Evolutionary conservation across 2,113 vertebrate genomes (phyloP), one percentile per base, ranked within the genome.

Genomic region (Motacilla alba): DNA sequence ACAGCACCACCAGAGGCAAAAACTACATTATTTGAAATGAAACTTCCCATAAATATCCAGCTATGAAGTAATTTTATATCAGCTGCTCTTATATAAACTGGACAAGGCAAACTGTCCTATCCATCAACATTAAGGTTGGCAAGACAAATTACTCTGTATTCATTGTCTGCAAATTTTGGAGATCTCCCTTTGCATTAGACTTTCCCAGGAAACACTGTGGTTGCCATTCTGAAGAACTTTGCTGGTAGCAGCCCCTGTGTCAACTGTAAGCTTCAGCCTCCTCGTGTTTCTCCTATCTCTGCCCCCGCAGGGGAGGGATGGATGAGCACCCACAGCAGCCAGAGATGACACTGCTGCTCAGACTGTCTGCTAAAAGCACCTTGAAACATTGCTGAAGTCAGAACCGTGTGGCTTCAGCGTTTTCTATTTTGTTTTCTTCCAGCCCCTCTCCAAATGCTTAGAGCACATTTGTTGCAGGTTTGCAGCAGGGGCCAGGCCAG

Each of bases 1-100:
- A 93, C 86, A 86, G 76, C 94, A 92, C 91, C 4, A 95, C 97
- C 94, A 96, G 22, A 69, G 96, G 98, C 97, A 97, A 96, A 95
- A 97, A 15, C 88, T 95, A 9, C 98, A 98, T 98, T 98, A 98
- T 97, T 94, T 98, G 97, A 98, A 98, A 98, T 97, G 93, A 98
- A 98, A 96, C 89, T 97, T 98, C 97, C 98, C 96, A 98, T 97
- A 98, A 98, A 98, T 98, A 98, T 97, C 97, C 93, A 98, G 93
- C 96, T 92, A 92, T 94, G 89, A 97, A 97, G 95, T 98, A 96
- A 97, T 96, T 97, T 97, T 97, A 84, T 97, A 97, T 97, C 96
- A 97, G 82, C 76, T 96, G 83, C 97, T 97, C 66, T 93, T 96
- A 87, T 97, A 98, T 97, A 97, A 98, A 96, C 96, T 96, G 96